Evolutionary conservation across 2,113 vertebrate species (phyloP), one percentile per base, ranked within the genome.

Genomic region (Gavia stellata): DNA sequence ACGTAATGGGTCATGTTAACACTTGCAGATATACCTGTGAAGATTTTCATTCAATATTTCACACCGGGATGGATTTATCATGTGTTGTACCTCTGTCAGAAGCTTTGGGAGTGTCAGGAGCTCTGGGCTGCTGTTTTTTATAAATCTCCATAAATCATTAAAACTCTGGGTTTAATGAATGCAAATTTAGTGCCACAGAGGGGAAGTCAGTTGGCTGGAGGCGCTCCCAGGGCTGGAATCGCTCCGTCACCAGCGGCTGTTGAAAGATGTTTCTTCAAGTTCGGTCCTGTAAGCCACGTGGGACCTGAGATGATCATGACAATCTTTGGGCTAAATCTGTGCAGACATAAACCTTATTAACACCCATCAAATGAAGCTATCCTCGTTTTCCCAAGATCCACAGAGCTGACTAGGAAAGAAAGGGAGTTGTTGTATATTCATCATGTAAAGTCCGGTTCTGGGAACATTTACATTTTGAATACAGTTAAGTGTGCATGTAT

Each of bases 111-210:
- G 50, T 20, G n/a, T 83, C 86, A 80, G 93, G 44, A 92, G 66
- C 86, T 90, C 92, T 73, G 56, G 47, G 77, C 68, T 61, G 34
- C 62, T 25, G 6, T 82, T 88, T 92, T 68, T 71, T 49, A 77
- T 83, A 73, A 83, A 88, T 92, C n/a, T 81, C 66, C 63, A 63
- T 94, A 81, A 95, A 88, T 96, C 79, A 74, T 96, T 86, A 94
- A 90, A 90, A 47, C 24, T n/a, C 72, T 71, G 59, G 7, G 7
- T 55, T 92, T 94, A 96, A 91, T 95, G 80, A 90, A 88, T 92
- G 90, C 82, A 92, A 86, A 92, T 88, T 18, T 55, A 63, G 33
- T 34, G 71, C 45, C 79, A 29, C 4, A 2, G 75, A 73, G 86
- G 75, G 90, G 47, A 53, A 90, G 33, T 52, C 38, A 18, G 38